A percentile compares a stretch with the other conserved stretches of the same genome.
phyloP scores from a whole-genome alignment of 2,797 vertebrate genomes.

The Manis javanica region DNA sequence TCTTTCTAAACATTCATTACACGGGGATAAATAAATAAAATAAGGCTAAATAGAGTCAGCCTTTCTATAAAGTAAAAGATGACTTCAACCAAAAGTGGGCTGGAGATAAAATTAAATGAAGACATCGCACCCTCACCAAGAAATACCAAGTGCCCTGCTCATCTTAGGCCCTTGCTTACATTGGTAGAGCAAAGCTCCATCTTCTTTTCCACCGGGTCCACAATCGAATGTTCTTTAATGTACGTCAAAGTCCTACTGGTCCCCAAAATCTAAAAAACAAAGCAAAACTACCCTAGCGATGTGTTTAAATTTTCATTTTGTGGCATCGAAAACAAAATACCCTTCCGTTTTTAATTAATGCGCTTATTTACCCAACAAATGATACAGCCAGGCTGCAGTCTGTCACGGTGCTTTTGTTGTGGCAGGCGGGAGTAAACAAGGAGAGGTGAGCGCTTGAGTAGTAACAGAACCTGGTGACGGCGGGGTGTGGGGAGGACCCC shows the following conservation, averaged over 20 bases:
- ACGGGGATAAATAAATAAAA: constrained; percentile 24
- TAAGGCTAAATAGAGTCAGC: background rate
- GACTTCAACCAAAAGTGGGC: background rate
- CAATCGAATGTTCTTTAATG: constrained; percentile 96
- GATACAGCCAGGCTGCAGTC: rapidly evolving
- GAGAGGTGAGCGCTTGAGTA: too few species aligned
- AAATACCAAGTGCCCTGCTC: constrained; percentile 35
- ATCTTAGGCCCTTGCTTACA: constrained; percentile 88
- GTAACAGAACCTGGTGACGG: too few species aligned
- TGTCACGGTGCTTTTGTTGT: too few species aligned
- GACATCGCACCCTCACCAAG: background rate
- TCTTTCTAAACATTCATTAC: background rate
- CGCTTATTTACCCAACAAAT: background rate
- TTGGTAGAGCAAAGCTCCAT: constrained; percentile 99
- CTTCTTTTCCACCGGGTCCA: constrained; percentile 95
- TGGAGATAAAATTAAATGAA: constrained; percentile 41
- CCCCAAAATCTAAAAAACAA: constrained; percentile 92
- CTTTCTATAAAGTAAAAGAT: background rate
- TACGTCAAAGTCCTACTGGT: constrained; percentile 95
- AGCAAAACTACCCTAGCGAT: background rate
- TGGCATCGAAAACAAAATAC: background rate
- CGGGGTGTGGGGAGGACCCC: too few species aligned
- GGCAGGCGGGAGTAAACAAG: too few species aligned
- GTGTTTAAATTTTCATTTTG: background rate
- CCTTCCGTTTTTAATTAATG: background rate